Evolutionary conservation across 2,797 vertebrate species (phyloP), one percentile per base, ranked within the genome.

Genomic region (Siniperca obscura): DNA sequence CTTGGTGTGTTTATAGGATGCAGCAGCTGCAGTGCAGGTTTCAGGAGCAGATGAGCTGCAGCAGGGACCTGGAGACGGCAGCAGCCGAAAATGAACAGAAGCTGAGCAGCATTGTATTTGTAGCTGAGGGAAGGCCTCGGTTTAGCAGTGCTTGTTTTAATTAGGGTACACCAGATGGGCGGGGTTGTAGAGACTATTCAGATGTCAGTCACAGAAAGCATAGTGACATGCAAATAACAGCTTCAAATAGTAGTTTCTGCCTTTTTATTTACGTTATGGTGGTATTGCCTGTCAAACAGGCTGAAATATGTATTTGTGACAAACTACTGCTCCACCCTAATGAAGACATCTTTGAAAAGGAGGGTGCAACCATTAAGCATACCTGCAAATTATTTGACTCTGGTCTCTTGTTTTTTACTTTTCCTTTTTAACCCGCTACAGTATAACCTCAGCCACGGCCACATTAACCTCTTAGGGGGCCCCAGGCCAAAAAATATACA

Each of bases 1-100:
- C 70, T 61, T 11, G 56, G 74, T 71, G 66, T 89, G 79, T 90
- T 88, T 89, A 84, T 22, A 36, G 76, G 76, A 71, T 61, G 75
- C 85, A 64, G 78, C 87, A 80, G 90, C 84, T 88, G 86, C 50
- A n/a, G 61, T 5, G 42, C 73, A 87, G 81, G 74, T 85, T 81
- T 84, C 52, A 55, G 86, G 81, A 70, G 80, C 65, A 57, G 59
- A 60, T 52, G 48, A 86, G 78, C 62, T 68, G 78, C 84, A 76
- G 71, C 70, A 64, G 66, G 44, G 61, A 70, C 34, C 74, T 70
- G 61, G 46, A 25, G 25, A 64, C 10, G 4, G 40, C 40, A 16
- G 64, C 71, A 64, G 77, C 50, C 83, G 64, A 36, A 60, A 53
- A 27, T 44, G 13, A 80, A 85, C 74, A 81, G 87, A 71, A 79